Conservation (phyloP, 1,140 invertebrate species). For the Neodiprion fabricii region DNA sequence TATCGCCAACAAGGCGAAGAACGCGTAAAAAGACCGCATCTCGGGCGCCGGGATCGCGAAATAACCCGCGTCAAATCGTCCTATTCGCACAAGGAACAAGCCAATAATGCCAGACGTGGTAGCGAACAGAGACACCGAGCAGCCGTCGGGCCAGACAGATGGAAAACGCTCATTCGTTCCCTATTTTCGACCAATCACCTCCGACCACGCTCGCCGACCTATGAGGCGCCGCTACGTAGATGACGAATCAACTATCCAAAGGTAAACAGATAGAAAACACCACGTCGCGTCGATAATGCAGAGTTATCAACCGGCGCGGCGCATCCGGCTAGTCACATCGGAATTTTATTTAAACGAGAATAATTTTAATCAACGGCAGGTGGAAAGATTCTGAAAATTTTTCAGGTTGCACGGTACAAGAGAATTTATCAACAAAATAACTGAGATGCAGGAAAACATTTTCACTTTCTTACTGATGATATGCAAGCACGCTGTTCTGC, state of each 20-base stretch:
- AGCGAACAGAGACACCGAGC: conserved; percentile 31
- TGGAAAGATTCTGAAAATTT: no score
- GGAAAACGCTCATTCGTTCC: conserved; percentile 63
- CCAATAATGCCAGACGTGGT: conserved; percentile 43
- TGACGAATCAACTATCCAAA: neutral
- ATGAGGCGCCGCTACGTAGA: conserved; percentile 1
- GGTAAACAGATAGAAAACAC: neutral
- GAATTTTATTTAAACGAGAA: no score
- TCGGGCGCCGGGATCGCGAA: conserved; percentile 54
- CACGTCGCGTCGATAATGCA: conserved; percentile 2
- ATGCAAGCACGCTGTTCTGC: no score
- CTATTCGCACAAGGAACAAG: conserved; percentile 35
- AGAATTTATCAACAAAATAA: no score
- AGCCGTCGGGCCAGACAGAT: conserved; percentile 65
- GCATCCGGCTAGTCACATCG: no score
- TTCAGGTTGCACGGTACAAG: no score
- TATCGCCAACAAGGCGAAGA: conserved; percentile 63
- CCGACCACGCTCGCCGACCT: conserved; percentile 57
- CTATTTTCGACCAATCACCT: conserved; percentile 54
- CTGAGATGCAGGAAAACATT: no score
- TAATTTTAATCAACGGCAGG: no score
- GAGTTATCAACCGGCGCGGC: neutral
- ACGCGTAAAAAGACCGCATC: conserved; percentile 62
- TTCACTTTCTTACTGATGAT: no score
- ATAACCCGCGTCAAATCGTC: conserved; percentile 59